Percentiles rank a stretch among this genome's conserved stretches.
Evolutionary conservation across 2,888 invertebrate species (phyloP).

Genomic region (Lysandra bellargus): DNA sequence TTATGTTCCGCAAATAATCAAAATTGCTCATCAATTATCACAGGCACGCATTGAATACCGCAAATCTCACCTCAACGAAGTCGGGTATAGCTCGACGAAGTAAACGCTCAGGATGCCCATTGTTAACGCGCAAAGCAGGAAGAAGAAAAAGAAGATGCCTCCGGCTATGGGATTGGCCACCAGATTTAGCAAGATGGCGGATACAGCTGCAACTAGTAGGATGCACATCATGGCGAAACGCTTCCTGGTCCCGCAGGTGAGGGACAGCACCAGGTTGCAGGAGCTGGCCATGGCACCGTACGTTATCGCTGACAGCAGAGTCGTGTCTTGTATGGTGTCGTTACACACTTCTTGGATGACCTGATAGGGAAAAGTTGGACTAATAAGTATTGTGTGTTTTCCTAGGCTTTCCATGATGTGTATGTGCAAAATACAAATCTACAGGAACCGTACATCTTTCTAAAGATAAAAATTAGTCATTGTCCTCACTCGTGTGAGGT

Average conservation of each 20-base stretch:
- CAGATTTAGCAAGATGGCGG: conserved; percentile 63
- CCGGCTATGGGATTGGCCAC: conserved; percentile 65
- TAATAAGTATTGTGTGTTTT: neutral
- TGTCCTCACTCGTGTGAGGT: too few relatives aligned
- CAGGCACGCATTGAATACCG: conserved; percentile 18
- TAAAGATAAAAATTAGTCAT: too few relatives aligned
- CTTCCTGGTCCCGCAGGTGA: conserved; percentile 67
- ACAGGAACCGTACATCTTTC: too few relatives aligned
- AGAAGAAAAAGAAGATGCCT: conserved; percentile 72
- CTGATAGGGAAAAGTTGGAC: conserved; percentile 44
- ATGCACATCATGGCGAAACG: conserved; percentile 67
- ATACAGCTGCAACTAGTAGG: conserved; percentile 52
- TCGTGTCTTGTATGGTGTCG: conserved; percentile 70
- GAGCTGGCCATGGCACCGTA: conserved; percentile 70
- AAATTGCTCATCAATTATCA: neutral
- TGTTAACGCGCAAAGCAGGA: conserved; percentile 65
- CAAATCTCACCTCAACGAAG: conserved; percentile 65
- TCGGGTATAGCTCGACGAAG: conserved; percentile 73
- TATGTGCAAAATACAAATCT: too few relatives aligned
- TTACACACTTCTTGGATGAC: conserved; percentile 57
- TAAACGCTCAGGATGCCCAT: conserved; percentile 75
- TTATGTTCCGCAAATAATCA: neutral
- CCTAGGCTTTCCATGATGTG: neutral
- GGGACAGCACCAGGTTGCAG: conserved; percentile 65
- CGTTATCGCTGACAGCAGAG: conserved; percentile 68